Evolutionary conservation across 2,888 invertebrate genomes (phyloP).

Genomic region (Petrolisthes cinctipes): DNA sequence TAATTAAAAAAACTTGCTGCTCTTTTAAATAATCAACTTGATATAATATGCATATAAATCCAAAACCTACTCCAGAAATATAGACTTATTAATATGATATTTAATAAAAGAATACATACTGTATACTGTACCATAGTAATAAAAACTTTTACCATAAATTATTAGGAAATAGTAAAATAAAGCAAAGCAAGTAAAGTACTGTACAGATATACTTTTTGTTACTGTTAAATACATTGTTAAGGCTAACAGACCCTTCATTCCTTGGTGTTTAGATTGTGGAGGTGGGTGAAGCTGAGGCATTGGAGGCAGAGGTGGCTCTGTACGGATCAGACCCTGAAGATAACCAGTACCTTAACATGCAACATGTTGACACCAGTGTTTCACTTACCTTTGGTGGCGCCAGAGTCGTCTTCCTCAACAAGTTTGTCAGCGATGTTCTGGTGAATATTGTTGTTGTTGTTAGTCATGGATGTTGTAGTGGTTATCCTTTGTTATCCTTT

Average conservation of each 20-base stretch:
- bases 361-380: conserved; percentile 81
- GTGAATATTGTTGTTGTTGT: conserved; percentile 64
- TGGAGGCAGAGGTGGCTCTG: conserved; percentile 81
- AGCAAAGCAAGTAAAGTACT: neutral
- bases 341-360: conserved; percentile 69
- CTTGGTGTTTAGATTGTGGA: conserved; percentile 79
- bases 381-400: conserved; percentile 86
- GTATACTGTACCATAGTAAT: too few relatives aligned
- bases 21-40: too few relatives aligned
- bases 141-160: neutral
- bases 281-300: conserved; percentile 83
- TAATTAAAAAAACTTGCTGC: too few relatives aligned
- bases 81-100: too few relatives aligned
- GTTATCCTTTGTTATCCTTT: too few relatives aligned
- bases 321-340: conserved; percentile 76
- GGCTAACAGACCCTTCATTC: neutral
- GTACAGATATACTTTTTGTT: too few relatives aligned
- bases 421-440: conserved; percentile 82
- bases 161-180: neutral
- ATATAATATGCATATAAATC: too few relatives aligned
- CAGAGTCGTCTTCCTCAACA: conserved; percentile 89
- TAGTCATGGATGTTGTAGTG: too few relatives aligned
- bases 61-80: too few relatives aligned
- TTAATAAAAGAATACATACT: too few relatives aligned
- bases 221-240: too few relatives aligned